A percentile compares a stretch with the other conserved stretches of the same genome.
Conservation (phyloP, 2,888 invertebrate species). For the Macropis europaea region DNA sequence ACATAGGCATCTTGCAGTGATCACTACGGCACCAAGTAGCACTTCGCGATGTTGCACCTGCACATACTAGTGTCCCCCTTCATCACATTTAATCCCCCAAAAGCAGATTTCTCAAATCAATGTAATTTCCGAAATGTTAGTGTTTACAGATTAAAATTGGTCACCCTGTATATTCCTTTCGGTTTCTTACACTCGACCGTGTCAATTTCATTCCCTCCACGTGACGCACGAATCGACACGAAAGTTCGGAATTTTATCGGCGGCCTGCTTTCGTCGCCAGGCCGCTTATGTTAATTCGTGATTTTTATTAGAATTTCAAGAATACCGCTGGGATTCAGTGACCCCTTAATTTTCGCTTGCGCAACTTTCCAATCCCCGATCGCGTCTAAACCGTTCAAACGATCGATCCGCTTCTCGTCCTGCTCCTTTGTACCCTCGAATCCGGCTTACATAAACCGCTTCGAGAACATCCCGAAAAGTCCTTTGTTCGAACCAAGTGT, state of each 20-base stretch:
- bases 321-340: slow-evolving; percentile 41
- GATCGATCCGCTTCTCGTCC: neutral
- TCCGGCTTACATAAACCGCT: neutral
- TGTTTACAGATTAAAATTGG: too few relatives aligned
- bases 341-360: slow-evolving; percentile 38
- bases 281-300: slow-evolving; percentile 24
- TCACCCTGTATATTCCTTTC: slow-evolving; percentile 11
- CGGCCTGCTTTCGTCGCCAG: slow-evolving; percentile 15
- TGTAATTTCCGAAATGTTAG: too few relatives aligned
- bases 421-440: neutral
- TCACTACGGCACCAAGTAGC: too few relatives aligned
- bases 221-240: neutral
- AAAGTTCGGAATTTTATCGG: slow-evolving; percentile 20
- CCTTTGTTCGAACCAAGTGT: neutral
- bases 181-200: neutral
- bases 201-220: neutral
- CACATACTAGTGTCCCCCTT: too few relatives aligned
- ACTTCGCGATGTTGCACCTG: too few relatives aligned
- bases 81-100: too few relatives aligned
- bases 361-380: slow-evolving; percentile 33
- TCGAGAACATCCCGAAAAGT: neutral
- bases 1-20: too few relatives aligned
- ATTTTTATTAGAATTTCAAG: slow-evolving; percentile 45
- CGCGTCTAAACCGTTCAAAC: neutral
- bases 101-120: too few relatives aligned